A percentile compares a stretch with the other conserved stretches of the same genome.
These are phyloP conservation scores for Tupaia tana DNA, from an alignment of 2,113 vertebrate species.

Conservation along the genomic window DNA sequence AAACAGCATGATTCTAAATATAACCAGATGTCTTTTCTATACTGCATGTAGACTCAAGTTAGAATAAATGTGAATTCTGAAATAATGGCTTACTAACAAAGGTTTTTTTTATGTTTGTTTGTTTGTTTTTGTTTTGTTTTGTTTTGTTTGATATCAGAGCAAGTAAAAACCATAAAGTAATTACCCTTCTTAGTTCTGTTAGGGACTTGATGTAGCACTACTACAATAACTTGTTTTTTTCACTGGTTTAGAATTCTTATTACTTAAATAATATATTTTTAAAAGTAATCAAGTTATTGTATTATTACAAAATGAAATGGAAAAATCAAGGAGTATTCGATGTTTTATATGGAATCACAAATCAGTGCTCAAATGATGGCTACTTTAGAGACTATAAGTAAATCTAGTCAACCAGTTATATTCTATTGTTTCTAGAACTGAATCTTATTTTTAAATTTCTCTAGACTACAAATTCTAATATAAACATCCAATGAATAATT, in stretches of 20 bases:
- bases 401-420: neutral
- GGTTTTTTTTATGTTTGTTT: neutral
- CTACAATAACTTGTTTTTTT: slow-evolving; percentile 34
- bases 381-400: neutral
- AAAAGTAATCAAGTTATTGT: slow-evolving; percentile 41
- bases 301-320: neutral
- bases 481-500: neutral
- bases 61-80: slow-evolving; percentile 29
- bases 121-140: too few relatives aligned
- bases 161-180: neutral
- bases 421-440: neutral
- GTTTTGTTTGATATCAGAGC: neutral
- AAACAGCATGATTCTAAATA: slow-evolving; percentile 8
- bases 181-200: neutral
- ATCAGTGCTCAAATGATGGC: neutral
- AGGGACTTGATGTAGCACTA: slow-evolving; percentile 14
- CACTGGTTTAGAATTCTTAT: slow-evolving; percentile 19
- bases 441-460: neutral
- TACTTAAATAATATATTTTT: neutral
- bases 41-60: neutral
- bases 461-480: neutral
- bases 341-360: neutral
- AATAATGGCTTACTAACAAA: neutral
- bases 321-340: slow-evolving; percentile 1
- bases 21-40: neutral